Evolutionary conservation across 2,113 vertebrate species (phyloP).

Genomic region (Pipa parva): DNA sequence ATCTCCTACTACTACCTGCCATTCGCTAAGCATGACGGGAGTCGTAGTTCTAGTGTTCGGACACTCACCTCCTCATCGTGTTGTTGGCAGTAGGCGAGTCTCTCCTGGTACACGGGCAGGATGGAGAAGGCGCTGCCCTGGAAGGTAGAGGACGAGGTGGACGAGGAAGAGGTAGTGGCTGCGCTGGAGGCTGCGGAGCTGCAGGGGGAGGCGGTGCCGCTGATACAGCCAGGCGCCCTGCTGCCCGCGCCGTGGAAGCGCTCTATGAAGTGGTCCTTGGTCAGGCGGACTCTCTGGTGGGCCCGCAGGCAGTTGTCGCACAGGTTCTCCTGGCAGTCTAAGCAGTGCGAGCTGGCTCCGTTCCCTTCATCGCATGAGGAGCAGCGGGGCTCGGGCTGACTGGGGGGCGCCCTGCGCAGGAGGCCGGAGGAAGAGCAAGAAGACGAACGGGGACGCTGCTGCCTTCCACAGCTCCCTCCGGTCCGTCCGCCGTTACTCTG

Average conservation of each 20-base stretch:
- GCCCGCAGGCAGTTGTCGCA: conserved; percentile 87
- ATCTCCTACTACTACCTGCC: too few relatives aligned
- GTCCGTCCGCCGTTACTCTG: conserved; percentile 61
- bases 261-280: conserved; percentile 92
- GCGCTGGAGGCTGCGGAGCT: conserved; percentile 23
- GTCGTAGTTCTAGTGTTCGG: too few relatives aligned
- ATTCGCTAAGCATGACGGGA: too few relatives aligned
- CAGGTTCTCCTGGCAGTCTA: conserved; percentile 89
- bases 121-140: conserved; percentile 77
- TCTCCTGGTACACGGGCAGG: conserved; percentile 77
- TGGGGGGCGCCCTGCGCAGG: conserved; percentile 60
- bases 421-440: conserved; percentile 51
- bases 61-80: conserved; percentile 72
- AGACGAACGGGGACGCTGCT: conserved; percentile 32
- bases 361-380: conserved; percentile 86
- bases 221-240: conserved; percentile 17
- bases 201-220: conserved; percentile 30
- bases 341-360: conserved; percentile 80
- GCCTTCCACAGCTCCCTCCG: conserved; percentile 47
- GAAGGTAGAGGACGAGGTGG: conserved; percentile 56
- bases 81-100: conserved; percentile 75
- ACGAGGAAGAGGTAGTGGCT: conserved; percentile 38
- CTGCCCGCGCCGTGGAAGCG: conserved; percentile 57
- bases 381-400: conserved; percentile 73
- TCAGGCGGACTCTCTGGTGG: conserved; percentile 87